phyloP scores from a whole-genome alignment of 1,140 invertebrate species.

The Papilio machaon region DNA sequence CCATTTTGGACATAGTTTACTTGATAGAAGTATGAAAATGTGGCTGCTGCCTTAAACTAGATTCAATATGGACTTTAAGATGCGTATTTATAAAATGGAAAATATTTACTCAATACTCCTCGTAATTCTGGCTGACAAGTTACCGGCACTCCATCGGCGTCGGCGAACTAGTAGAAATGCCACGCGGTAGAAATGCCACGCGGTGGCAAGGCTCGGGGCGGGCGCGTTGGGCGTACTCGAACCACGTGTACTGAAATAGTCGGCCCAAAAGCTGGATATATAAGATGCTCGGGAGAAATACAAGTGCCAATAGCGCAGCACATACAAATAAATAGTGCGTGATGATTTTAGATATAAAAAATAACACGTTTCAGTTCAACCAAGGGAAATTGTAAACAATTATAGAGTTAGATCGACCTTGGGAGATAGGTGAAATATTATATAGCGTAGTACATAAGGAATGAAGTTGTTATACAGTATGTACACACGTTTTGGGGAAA shows the following conservation, averaged over 20 bases:
- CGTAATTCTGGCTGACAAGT: slow-evolving; percentile 25
- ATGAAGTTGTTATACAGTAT: neutral
- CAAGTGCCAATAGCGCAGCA: neutral
- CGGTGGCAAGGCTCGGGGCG: slow-evolving; percentile 14
- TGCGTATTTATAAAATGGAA: too few species aligned
- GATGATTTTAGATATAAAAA: neutral
- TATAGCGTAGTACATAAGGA: neutral
- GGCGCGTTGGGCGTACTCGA: slow-evolving; percentile 16
- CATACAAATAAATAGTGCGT: neutral
- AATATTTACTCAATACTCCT: too few species aligned
- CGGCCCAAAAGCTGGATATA: slow-evolving; percentile 2
- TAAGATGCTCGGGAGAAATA: slow-evolving; percentile 11
- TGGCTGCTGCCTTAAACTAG: too few species aligned
- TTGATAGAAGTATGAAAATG: too few species aligned
- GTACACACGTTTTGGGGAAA: neutral
- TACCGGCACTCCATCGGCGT: slow-evolving; percentile 27
- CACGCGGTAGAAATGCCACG: neutral
- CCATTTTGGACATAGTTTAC: too few species aligned
- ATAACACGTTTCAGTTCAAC: neutral
- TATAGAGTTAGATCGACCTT: neutral
- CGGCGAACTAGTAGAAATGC: slow-evolving; percentile 28
- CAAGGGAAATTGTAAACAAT: slow-evolving; percentile 15
- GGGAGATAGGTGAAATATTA: neutral
- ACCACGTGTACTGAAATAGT: slow-evolving; percentile 20
- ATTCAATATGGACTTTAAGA: too few species aligned